A percentile compares a stretch with the other conserved stretches of the same genome.
These are phyloP conservation scores for Toxostoma redivivum DNA, from an alignment of 2,113 vertebrate species.

Conservation along the genomic window DNA sequence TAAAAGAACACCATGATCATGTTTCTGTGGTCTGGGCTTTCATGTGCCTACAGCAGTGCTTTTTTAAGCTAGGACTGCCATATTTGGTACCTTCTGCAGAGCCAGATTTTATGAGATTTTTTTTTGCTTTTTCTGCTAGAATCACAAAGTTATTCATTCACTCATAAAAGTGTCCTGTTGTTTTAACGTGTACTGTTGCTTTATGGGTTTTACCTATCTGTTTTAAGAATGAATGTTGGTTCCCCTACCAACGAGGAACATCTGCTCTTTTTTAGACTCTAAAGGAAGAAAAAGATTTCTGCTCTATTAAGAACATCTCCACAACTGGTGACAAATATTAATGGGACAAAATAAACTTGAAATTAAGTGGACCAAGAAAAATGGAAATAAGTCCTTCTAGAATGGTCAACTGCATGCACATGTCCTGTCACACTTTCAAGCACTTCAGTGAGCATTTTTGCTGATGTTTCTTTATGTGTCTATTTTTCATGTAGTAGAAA, in stretches of 20 bases:
- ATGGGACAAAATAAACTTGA: neutral
- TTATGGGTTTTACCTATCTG: neutral
- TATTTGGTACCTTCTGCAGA: neutral
- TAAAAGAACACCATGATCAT: neutral
- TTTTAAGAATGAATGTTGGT: neutral
- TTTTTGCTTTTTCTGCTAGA: neutral
- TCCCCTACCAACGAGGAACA: neutral
- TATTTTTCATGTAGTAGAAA: neutral
- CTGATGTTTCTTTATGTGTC: neutral
- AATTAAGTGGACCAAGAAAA: neutral
- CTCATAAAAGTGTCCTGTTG: neutral
- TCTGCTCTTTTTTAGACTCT: neutral
- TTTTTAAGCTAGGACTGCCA: neutral
- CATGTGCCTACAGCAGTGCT: neutral
- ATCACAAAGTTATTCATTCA: neutral
- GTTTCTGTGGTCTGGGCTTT: neutral
- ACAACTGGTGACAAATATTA: neutral
- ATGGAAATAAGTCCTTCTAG: neutral
- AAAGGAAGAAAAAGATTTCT: neutral
- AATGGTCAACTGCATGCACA: rapidly evolving
- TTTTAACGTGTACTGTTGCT: neutral
- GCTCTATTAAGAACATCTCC: neutral
- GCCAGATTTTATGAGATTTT: neutral
- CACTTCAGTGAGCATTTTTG: neutral
- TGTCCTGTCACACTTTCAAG: neutral